Percentiles rank a stretch among this genome's conserved stretches.
These are phyloP conservation scores for Mareca penelope DNA, from an alignment of 2,797 vertebrate species.

Conservation along the genomic window DNA sequence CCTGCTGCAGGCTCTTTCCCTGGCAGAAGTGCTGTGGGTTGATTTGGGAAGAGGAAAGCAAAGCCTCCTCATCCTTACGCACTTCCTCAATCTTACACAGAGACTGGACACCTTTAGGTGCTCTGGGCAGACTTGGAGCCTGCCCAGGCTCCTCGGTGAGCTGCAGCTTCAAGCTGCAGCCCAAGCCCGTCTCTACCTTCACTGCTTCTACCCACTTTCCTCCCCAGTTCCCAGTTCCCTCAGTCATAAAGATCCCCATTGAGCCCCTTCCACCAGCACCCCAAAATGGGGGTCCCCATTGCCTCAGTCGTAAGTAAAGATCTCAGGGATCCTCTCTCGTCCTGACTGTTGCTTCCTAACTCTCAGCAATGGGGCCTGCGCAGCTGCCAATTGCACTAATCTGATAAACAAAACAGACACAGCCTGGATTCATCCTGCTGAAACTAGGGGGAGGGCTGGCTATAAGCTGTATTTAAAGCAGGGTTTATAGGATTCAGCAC, in stretches of 20 bases:
- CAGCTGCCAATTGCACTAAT: neutral
- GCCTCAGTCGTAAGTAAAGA: conserved; percentile 71
- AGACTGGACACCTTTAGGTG: neutral
- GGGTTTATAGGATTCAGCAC: neutral
- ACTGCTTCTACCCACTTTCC: conserved; percentile 52
- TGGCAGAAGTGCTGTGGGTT: neutral
- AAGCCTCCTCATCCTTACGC: neutral
- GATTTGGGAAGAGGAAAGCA: neutral
- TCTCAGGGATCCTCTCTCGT: neutral
- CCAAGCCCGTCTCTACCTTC: neutral
- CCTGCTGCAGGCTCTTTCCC: neutral
- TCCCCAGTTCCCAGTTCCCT: conserved; percentile 76
- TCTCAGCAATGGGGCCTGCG: rapidly evolving
- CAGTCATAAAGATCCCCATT: conserved; percentile 75
- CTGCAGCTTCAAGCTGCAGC: too few relatives aligned
- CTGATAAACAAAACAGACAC: rapidly evolving
- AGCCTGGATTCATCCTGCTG: rapidly evolving
- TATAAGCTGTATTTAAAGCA: too few relatives aligned
- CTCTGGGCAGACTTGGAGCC: neutral
- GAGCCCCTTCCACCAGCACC: conserved; percentile 66
- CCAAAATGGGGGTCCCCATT: conserved; percentile 63
- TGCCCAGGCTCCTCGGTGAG: rapidly evolving
- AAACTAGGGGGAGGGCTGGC: neutral
- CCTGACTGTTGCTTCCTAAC: neutral
- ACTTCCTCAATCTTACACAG: neutral